Evolutionary conservation across 2,888 invertebrate species (phyloP), one percentile per base, ranked within the genome.

Genomic region (Drosophila koepferae): DNA sequence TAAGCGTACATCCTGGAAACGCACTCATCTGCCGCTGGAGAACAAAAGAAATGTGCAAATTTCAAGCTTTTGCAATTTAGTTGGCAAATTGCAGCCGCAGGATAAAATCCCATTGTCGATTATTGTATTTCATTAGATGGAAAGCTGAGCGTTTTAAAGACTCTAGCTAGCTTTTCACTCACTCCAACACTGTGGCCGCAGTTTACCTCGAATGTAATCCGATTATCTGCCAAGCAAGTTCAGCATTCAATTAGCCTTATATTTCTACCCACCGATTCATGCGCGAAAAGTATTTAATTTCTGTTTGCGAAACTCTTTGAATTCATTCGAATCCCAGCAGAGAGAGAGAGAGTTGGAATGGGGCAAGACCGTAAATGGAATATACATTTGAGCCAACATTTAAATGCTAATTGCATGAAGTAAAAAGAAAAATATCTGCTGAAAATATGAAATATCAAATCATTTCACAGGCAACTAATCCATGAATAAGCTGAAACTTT

Each of bases 61-160:
- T 55, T 43, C 41, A 34, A 55, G 58, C 51, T 65, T 65, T 54
- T 51, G 36, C 36, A 63, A 51, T 48, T 51, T 44, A 48, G 51
- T 56, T 63, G 73, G 73, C 51, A 72, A 72, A 71, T 68, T 68
- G 68, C 71, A 70, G 68, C 71, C 71, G 43, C 40, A 18, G 61
- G 68, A n/a, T 34, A 31, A 71, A 68, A 59, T 70, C 51, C 68
- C 71, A 60, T 66, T 74, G 48, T 56, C 56, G 38, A 63, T 71
- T 73, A 73, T 72, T 63, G 54, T 72, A 70, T 63, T 70, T 70
- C 63, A 63, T 70, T 72, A 68, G 51, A 38, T 70, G 68, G 49
- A 70, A 38, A 72, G 41, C 49, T 43, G 36, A 28, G 40, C 40
- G 12, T 28, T 28, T 28, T 28, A 28, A 28, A 28, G 6, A 0